Evolutionary conservation across 92 coral and sea anemone genomes (phyloP), one percentile per base, ranked within the genome.

Genomic region (Scolanthus callimorphus): DNA sequence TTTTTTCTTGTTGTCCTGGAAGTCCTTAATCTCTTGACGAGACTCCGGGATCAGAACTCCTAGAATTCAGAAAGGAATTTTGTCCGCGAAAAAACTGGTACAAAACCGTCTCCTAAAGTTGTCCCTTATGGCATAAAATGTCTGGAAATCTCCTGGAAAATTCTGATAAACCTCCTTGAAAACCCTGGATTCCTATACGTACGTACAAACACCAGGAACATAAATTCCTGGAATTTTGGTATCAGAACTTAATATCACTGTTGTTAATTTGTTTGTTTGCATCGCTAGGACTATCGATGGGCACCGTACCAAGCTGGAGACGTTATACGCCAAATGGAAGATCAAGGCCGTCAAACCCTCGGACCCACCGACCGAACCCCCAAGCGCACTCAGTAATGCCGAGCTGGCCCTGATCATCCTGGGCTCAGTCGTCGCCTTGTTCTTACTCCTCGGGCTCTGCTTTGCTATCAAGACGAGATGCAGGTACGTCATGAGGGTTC

Each of bases 291-390:
- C 86, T 9, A 87, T 87, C 63, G 80, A 77, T 47, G 73, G 73
- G 31, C 44, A 87, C 58, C 45, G 69, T 20, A 54, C 55, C 34
- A 49, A 62, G 25, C 49, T 87, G 47, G 77, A 83, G 26, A 55
- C 85, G 15, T 15, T 87, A 64, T 87, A 87, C 69, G 90, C 90
- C 46, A 87, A 80, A 55, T 87, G 95, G 95, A 87, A 87, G 60
- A 85, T 87, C 31, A 71, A 60, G 26, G 77, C 80, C 8, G 83
- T 85, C 21, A 63, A 67, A 29, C 57, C 80, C 3, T 29, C 81
- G 17, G 65, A n/a, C n/a, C n/a, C n/a, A n/a, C n/a, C n/a, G n/a
- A n/a, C n/a, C n/a, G n/a, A n/a, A n/a, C n/a, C n/a, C n/a, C n/a
- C n/a, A n/a, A n/a, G n/a, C n/a, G n/a, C n/a, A n/a, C 60, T 87